Percentiles rank a stretch among this genome's conserved stretches.
Evolutionary conservation across 2,113 vertebrate species (phyloP).

Genomic region (Heteronetta atricapilla): DNA sequence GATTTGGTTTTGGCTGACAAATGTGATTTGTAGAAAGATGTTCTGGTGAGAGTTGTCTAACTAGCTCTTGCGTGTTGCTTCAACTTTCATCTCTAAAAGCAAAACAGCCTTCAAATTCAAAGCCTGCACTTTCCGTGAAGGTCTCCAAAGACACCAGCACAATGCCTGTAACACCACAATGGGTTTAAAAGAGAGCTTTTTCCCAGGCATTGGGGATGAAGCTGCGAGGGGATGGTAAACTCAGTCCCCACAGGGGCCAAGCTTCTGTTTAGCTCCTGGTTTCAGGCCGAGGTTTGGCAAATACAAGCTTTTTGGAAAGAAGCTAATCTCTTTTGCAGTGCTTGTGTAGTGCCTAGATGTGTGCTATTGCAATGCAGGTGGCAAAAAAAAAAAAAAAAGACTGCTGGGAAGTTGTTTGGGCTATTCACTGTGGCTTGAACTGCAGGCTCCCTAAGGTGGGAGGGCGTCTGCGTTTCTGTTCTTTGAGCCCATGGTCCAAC

Average conservation of each 20-base stretch:
- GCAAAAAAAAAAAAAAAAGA: neutral
- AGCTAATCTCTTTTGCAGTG: neutral
- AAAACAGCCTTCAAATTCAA: rapidly evolving
- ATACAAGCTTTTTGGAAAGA: neutral
- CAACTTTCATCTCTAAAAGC: neutral
- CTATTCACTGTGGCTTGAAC: no score
- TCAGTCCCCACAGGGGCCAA: neutral
- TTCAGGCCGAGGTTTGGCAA: neutral
- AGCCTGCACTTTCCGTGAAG: rapidly evolving
- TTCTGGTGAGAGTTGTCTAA: neutral
- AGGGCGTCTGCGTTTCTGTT: neutral
- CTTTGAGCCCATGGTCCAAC: no score
- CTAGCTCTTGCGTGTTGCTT: neutral
- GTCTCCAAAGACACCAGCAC: neutral
- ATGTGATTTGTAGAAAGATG: rapidly evolving
- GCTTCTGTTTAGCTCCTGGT: neutral
- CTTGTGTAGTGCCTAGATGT: neutral
- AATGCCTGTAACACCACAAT: rapidly evolving
- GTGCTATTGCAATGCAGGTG: neutral
- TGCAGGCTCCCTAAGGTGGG: neutral
- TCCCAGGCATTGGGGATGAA: neutral
- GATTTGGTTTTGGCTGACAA: neutral
- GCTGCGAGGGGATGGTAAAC: neutral
- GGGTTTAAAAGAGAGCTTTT: neutral
- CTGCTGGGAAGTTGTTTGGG: neutral